Base-by-base conservation (phyloP, 2,797 vertebrate genomes). In the Anas flavirostris region DNA sequence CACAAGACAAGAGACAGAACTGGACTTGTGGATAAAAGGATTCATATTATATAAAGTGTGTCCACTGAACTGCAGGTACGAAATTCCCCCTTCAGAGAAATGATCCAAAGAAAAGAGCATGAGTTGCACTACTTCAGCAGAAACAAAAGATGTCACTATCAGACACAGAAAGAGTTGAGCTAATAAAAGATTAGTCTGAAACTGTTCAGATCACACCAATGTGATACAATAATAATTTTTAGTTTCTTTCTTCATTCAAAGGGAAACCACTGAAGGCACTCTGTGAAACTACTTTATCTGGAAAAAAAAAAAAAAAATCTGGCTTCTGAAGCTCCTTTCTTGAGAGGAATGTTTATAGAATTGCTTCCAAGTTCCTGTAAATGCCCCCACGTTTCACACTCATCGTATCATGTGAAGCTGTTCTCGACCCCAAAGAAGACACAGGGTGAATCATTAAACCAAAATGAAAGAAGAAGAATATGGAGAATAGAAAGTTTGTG, bases 361-460 rank as follows among this genome's bases (percentile, higher is more conserved):
- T 88, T 48, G 69, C 77, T 93, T 92, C 86, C 70, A 81, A 44
- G 44, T 97, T 98, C 97, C 95, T 98, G 98, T 98, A 98, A 98
- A 97, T 97, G 95, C 96, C 97, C 96, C 96, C 92, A 82, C 0
- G 0, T 96, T 88, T 92, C 87, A 86, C 66, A 87, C 62, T 76
- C 48, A 39, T 70, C 13, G 4, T 48, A 69, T 86, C 91, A 91
- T 28, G 91, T 86, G 93, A 96, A 97, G 97, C 87, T 96, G 87
- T 91, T 95, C 96, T 97, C 95, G 95, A 97, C 91, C 74, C 78
- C 81, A 21, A 60, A 93, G 75, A 68, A 92, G 50, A 88, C 59
- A 74, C 0, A 37, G 5, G 41, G 69, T 92, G 96, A 96, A 96
- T 96, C 91, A 94, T 75, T 58, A 90, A 58, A 80, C 31, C 11